Evolutionary conservation across 2,797 vertebrate species (phyloP), one percentile per base, ranked within the genome.

Genomic region (Cephalopachus bancanus): DNA sequence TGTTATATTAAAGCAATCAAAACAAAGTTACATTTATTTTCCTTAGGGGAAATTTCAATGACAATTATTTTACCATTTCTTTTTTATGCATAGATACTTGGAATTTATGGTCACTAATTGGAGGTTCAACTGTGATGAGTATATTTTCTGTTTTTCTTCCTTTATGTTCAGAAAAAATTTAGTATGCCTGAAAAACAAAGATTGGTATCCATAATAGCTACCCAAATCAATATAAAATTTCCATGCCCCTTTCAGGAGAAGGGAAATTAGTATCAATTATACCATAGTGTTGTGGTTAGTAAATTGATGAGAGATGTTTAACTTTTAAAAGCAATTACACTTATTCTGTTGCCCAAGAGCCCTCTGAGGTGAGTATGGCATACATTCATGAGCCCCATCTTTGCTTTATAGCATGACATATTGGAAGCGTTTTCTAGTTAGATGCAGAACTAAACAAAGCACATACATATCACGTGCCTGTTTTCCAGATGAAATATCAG

Each of bases 401-500:
- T 83, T 94, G 22, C 17, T 88, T 75, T 67, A 53, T 17, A 49
- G 14, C 51, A 37, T 67, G 69, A 87, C 17, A 55, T 62, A 49
- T 10, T 74, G 49, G 55, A 83, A 44, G 62, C n/a, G 49, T 60
- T 88, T 79, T 57, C 33, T 19, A 53, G 26, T 89, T 88, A 91
- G 37, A 26, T 24, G 8, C n/a, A 91, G 64, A 93, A 55, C 19
- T 75, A 95, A 89, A 81, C 69, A 90, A 89, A 28, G 57, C 17
- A 60, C 22, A n/a, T 30, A 28, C 19, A 91, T 69, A 2, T 20
- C 57, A 60, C 60, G 4, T 72, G 19, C 10, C 64, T 62, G 10
- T 93, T 79, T 91, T 91, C 78, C 59, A 79, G 20, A 37, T 79
- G 64, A 24, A 69, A 74, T 14, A 84, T 80, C 59, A 84, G 87